Conservation (phyloP, 2,797 vertebrate genomes). For the Choloepus didactylus region DNA sequence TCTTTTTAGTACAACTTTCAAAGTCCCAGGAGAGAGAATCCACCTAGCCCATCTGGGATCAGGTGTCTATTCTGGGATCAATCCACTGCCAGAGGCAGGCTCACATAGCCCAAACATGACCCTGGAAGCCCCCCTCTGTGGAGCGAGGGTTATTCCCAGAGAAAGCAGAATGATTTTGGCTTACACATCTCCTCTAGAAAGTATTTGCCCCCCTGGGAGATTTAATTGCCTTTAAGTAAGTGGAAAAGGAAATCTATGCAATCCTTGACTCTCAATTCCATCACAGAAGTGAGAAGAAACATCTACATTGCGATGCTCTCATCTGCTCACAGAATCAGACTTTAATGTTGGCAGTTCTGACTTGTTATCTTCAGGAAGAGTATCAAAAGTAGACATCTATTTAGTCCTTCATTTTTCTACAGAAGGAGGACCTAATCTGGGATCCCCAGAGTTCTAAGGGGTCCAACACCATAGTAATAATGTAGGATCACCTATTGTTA, state of each 20-base stretch:
- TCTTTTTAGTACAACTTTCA: slow-evolving; percentile 24
- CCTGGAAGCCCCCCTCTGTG: not conserved
- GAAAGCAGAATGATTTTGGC: not conserved
- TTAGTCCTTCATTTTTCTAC: not conserved
- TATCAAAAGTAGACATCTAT: not conserved
- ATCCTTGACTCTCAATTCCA: not conserved
- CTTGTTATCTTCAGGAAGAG: not conserved
- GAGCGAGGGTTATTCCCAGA: not conserved
- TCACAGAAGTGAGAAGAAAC: not conserved
- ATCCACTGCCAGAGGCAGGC: not conserved
- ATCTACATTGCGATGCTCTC: not conserved
- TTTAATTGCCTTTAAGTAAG: slow-evolving; percentile 30
- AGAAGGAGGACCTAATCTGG: not conserved
- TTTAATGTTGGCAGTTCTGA: not conserved
- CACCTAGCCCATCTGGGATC: not conserved
- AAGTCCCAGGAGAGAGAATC: not conserved
- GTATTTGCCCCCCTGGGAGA: not conserved
- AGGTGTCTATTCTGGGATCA: not conserved
- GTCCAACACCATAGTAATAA: not conserved
- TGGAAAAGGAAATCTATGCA: not conserved
- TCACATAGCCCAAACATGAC: not conserved
- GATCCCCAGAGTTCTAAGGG: not conserved
- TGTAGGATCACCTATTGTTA: not conserved
- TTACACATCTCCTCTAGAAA: not conserved
- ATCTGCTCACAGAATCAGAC: not conserved